These are phyloP conservation scores for Channa maculata DNA, from an alignment of 2,113 vertebrate genomes.

Conservation along the genomic window DNA sequence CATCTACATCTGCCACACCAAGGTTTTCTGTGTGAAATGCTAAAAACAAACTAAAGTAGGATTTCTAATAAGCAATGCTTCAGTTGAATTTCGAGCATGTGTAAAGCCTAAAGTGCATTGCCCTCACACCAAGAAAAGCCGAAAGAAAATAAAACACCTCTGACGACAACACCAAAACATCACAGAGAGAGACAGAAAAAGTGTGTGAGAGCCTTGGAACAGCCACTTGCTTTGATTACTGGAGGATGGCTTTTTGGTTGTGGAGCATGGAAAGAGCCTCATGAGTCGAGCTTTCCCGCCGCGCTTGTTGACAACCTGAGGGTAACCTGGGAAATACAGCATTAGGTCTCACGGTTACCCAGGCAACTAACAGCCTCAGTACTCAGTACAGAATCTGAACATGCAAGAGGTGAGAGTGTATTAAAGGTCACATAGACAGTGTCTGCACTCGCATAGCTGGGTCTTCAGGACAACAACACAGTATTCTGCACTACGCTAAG, in stretches of 20 bases:
- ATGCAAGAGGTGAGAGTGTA: constrained; percentile 44
- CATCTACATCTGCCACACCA: constrained; percentile 3
- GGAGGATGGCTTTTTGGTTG: constrained; percentile 89
- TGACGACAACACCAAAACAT: constrained; percentile 11
- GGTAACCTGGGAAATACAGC: constrained; percentile 92
- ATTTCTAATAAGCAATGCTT: not conserved
- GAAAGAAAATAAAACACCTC: constrained; percentile 18
- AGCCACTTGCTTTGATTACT: constrained; percentile 95
- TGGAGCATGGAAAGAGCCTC: constrained; percentile 92
- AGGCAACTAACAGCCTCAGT: constrained; percentile 48
- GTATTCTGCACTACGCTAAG: not conserved
- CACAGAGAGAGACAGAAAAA: constrained; percentile 37
- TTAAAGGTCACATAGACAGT: constrained; percentile 2
- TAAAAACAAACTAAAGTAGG: not conserved
- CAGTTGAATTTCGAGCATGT: constrained; percentile 1
- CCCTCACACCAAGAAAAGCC: not conserved
- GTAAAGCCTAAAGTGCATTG: not conserved
- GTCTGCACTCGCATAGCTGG: not conserved
- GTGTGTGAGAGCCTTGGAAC: constrained; percentile 38
- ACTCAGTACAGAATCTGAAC: constrained; percentile 21
- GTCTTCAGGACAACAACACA: constrained; percentile 73
- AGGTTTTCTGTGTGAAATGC: not conserved
- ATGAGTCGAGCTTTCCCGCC: constrained; percentile 93
- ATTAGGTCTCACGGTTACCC: constrained; percentile 72
- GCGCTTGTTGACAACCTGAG: constrained; percentile 88